These are phyloP conservation scores for Sylvicola fuscatus DNA, from an alignment of 2,888 invertebrate genomes.

Conservation along the genomic window DNA sequence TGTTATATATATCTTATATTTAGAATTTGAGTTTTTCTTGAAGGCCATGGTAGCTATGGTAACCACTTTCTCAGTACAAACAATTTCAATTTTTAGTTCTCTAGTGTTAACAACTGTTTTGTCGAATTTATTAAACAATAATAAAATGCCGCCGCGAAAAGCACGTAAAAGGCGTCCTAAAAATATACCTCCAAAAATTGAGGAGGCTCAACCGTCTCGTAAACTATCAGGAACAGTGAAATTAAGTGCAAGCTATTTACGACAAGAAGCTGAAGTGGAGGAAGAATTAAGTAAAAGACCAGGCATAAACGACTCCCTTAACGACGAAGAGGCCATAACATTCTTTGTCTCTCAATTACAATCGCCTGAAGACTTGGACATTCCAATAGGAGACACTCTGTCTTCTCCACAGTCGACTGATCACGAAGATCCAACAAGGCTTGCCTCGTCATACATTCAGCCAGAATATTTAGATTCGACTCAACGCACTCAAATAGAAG, in stretches of 20 bases:
- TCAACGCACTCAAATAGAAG: slow-evolving; percentile 7
- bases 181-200: no score
- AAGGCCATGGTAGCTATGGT: no score
- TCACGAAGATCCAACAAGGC: slow-evolving; percentile 5
- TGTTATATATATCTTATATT: no score
- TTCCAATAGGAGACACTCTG: slow-evolving; percentile 1
- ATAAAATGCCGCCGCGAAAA: no score
- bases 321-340: slow-evolving; percentile 7
- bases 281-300: not conserved
- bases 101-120: no score
- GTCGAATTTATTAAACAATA: no score
- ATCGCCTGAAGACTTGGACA: not conserved
- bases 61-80: no score
- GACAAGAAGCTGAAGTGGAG: slow-evolving; percentile 7
- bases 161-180: no score
- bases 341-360: not conserved
- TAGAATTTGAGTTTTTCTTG: no score
- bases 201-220: no score
- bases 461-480: slow-evolving; percentile 15
- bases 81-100: no score
- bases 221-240: not conserved
- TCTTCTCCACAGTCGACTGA: no score
- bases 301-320: not conserved
- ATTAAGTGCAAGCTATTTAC: slow-evolving; percentile 7
- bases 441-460: slow-evolving; percentile 17